A percentile compares a stretch with the other conserved stretches of the same genome.
These are phyloP conservation scores for Euspilapteryx auroguttella DNA, from an alignment of 2,888 invertebrate species.

Conservation along the genomic window DNA sequence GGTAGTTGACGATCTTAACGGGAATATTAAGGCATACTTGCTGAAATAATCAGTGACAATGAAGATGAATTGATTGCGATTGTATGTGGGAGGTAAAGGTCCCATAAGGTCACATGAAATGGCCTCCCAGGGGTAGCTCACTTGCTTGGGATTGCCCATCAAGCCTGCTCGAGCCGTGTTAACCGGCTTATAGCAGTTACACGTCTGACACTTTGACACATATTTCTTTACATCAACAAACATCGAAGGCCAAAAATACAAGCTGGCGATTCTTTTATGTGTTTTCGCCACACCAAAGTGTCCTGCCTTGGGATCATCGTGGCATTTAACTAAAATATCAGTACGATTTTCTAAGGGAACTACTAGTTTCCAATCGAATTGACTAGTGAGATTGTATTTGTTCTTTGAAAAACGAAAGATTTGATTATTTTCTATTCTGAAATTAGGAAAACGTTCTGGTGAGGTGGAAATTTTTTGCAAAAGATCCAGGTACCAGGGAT, in stretches of 20 bases:
- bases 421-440: neutral
- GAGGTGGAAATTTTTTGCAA: neutral
- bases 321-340: neutral
- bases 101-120: slow-evolving; percentile 9
- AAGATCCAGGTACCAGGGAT: neutral
- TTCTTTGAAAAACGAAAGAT: neutral
- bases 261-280: slow-evolving; percentile 8
- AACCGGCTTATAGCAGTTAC: slow-evolving; percentile 8
- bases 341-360: neutral
- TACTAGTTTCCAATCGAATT: slow-evolving; percentile 1
- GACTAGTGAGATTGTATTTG: neutral
- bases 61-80: too few species aligned
- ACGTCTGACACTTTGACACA: slow-evolving; percentile 7
- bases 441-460: neutral
- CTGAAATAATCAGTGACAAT: too few species aligned
- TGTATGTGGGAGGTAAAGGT: too few species aligned
- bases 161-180: slow-evolving; percentile 8
- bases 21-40: too few species aligned
- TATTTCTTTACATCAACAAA: slow-evolving; percentile 9
- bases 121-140: slow-evolving; percentile 8
- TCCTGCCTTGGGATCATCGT: slow-evolving; percentile 1
- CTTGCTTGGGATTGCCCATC: slow-evolving; percentile 11
- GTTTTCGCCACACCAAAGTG: slow-evolving; percentile 10
- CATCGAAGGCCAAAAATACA: slow-evolving; percentile 10
- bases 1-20: too few species aligned